phyloP scores from a whole-genome alignment of 2,888 invertebrate genomes.

The Malthinus seriepunctatus region DNA sequence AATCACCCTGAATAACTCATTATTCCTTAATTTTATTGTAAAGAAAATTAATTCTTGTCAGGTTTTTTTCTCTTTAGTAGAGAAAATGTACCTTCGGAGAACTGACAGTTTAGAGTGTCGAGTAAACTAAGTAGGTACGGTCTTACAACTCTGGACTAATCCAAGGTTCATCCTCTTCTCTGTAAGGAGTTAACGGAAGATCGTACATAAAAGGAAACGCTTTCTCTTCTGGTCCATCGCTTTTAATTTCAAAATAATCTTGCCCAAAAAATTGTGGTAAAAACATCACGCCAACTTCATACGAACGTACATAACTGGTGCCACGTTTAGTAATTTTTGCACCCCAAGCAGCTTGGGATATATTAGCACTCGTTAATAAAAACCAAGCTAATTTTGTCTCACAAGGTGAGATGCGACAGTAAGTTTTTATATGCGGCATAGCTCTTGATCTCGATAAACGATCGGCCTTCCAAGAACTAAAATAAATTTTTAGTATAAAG shows the following conservation, averaged over 20 bases:
- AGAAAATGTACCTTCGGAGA: too few species aligned
- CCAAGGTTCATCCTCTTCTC: slow-evolving; percentile 68
- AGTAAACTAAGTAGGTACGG: too few species aligned
- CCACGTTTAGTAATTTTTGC: slow-evolving; percentile 64
- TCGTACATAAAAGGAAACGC: slow-evolving; percentile 79
- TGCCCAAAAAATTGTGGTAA: slow-evolving; percentile 82
- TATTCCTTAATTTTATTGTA: too few species aligned
- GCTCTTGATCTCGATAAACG: slow-evolving; percentile 72
- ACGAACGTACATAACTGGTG: slow-evolving; percentile 75
- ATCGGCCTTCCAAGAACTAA: slow-evolving; percentile 83
- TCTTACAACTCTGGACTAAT: too few species aligned
- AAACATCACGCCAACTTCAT: slow-evolving; percentile 90
- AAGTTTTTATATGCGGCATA: slow-evolving; percentile 95
- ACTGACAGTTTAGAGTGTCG: too few species aligned
- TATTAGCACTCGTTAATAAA: slow-evolving; percentile 88
- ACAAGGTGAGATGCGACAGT: slow-evolving; percentile 75
- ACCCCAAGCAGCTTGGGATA: slow-evolving; percentile 99
- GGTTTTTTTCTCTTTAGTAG: too few species aligned
- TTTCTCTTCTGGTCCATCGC: slow-evolving; percentile 36
- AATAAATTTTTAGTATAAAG: slow-evolving; percentile 32
- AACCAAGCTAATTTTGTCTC: slow-evolving; percentile 75
- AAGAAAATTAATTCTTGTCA: too few species aligned
- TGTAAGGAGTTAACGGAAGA: slow-evolving; percentile 76
- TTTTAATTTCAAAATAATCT: slow-evolving; percentile 49
- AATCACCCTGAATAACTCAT: too few species aligned